phyloP scores from a whole-genome alignment of 2,113 vertebrate species.

The Odocoileus virginianus region DNA sequence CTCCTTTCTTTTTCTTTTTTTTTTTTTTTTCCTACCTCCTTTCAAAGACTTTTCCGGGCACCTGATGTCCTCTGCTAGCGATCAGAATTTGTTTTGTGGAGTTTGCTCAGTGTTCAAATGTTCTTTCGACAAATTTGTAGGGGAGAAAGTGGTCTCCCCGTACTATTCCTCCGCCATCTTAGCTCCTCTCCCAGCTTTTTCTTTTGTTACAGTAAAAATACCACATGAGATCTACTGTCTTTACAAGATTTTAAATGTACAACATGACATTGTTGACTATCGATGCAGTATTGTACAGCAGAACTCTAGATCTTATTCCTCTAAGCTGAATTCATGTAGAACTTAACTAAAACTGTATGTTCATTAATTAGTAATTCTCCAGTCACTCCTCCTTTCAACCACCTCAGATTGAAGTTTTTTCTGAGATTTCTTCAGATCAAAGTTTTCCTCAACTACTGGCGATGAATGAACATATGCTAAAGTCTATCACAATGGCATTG shows the following conservation, averaged over 20 bases:
- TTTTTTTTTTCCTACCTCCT: too few species aligned
- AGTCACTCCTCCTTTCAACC: neutral
- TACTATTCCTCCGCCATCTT: too few species aligned
- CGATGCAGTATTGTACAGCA: neutral
- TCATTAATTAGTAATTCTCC: neutral
- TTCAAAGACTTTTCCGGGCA: too few species aligned
- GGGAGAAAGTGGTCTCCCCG: too few species aligned
- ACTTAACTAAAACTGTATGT: neutral
- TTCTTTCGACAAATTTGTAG: too few species aligned
- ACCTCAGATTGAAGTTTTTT: neutral
- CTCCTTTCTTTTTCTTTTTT: too few species aligned
- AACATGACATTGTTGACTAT: neutral
- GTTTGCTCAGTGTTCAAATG: too few species aligned
- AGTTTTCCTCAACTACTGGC: neutral
- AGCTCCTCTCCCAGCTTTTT: neutral
- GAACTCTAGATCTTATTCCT: neutral
- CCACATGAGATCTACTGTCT: neutral
- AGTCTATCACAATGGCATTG: neutral
- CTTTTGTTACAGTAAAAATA: neutral
- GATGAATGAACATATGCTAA: neutral
- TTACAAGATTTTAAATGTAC: neutral
- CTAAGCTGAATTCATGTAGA: neutral
- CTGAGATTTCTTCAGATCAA: neutral
- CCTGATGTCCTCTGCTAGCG: too few species aligned
- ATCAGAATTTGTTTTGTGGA: too few species aligned